These are phyloP conservation scores for Hanleya hanleyi DNA, from an alignment of 2,888 invertebrate genomes.

Conservation along the genomic window DNA sequence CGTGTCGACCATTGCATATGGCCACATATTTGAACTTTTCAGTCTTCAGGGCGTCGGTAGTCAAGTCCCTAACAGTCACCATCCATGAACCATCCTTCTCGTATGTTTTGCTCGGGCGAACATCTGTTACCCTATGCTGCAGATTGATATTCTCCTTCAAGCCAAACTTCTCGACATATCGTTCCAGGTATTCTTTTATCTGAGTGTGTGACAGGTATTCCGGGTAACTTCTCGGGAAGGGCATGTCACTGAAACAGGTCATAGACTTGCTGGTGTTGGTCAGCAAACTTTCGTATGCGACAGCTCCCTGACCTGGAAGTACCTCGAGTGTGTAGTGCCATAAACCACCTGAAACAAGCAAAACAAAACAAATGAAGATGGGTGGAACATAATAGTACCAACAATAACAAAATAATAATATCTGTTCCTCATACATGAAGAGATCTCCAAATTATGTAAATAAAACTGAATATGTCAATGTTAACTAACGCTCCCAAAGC, in stretches of 20 bases:
- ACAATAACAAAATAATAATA: too few relatives aligned
- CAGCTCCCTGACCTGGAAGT: slow-evolving; percentile 13
- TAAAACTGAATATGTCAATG: too few relatives aligned
- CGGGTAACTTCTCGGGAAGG: slow-evolving; percentile 24
- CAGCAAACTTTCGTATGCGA: slow-evolving; percentile 70
- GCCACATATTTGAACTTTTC: slow-evolving; percentile 19
- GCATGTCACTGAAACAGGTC: slow-evolving; percentile 64
- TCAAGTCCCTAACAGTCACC: slow-evolving; percentile 19
- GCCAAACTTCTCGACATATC: slow-evolving; percentile 47
- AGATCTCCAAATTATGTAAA: too few relatives aligned
- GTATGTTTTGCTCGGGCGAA: neutral
- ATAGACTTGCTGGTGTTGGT: slow-evolving; percentile 74
- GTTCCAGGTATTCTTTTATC: slow-evolving; percentile 40
- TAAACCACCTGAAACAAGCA: slow-evolving; percentile 24
- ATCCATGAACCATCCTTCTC: slow-evolving; percentile 9
- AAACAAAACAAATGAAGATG: too few relatives aligned
- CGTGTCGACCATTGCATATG: slow-evolving; percentile 23
- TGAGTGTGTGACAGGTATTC: slow-evolving; percentile 22
- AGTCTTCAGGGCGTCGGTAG: neutral
- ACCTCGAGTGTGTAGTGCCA: slow-evolving; percentile 13
- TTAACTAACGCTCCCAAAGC: too few relatives aligned
- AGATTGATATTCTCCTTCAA: slow-evolving; percentile 38
- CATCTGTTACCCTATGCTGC: neutral
- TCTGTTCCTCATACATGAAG: too few relatives aligned
- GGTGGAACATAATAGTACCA: too few relatives aligned